Conservation (phyloP, 1,140 invertebrate species). For the Neodiprion virginianus region DNA sequence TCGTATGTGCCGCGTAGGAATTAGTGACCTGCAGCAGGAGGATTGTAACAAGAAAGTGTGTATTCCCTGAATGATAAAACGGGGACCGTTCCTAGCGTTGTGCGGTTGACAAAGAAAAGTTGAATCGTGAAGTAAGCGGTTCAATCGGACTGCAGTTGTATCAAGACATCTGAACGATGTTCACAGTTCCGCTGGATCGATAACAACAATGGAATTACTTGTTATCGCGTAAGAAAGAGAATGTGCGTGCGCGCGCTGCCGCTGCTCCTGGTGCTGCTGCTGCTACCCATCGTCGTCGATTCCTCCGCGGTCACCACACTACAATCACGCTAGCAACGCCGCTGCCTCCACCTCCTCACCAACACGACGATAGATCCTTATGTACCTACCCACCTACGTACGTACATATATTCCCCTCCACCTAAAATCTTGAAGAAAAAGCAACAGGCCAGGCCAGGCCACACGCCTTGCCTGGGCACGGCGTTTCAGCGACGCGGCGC, state of each 20-base stretch:
- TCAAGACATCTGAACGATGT: not conserved
- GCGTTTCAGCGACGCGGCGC: conserved; percentile 27
- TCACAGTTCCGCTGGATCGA: not conserved
- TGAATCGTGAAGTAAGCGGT: too few relatives aligned
- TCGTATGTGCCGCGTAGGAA: conserved; percentile 1
- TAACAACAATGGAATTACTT: conserved; percentile 7
- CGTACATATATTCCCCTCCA: not conserved
- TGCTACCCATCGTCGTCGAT: not conserved
- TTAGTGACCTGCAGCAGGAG: not conserved
- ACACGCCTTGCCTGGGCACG: conserved; percentile 36
- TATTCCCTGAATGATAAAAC: too few relatives aligned
- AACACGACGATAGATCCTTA: not conserved
- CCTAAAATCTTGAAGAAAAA: conserved; percentile 32
- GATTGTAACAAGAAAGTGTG: too few relatives aligned
- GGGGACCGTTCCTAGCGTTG: too few relatives aligned
- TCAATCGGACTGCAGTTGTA: too few relatives aligned
- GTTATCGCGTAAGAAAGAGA: conserved; percentile 7
- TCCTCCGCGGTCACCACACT: not conserved
- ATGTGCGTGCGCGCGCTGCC: conserved; percentile 6
- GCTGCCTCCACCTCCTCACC: not conserved
- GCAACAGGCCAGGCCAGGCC: conserved; percentile 43
- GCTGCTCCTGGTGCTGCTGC: not conserved
- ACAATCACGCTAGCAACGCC: not conserved
- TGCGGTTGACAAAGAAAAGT: too few relatives aligned
- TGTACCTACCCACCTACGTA: not conserved